A percentile compares a stretch with the other conserved stretches of the same genome.
phyloP scores from a whole-genome alignment of 2,797 vertebrate species.

The Hyperoplus lanceolatus region DNA sequence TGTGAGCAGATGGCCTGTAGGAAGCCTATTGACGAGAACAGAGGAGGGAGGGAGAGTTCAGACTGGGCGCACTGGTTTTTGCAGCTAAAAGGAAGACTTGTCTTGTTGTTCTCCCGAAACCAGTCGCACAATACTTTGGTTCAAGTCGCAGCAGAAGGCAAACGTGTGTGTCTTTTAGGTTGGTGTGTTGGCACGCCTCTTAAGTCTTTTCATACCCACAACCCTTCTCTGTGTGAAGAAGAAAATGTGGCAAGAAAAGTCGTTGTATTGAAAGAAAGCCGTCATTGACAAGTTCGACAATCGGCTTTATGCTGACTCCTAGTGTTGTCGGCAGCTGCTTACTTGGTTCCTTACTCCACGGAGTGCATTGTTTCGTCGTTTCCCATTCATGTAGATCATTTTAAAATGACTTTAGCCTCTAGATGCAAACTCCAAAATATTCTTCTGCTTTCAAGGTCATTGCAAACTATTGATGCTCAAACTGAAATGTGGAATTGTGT shows the following conservation, averaged over 20 bases:
- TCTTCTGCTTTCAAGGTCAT: slow-evolving; percentile 1
- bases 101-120: slow-evolving; percentile 72
- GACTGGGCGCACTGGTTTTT: slow-evolving; percentile 46
- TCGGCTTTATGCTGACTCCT: slow-evolving; percentile 62
- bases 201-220: slow-evolving; percentile 69
- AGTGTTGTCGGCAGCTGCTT: slow-evolving; percentile 70
- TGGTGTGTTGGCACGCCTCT: slow-evolving; percentile 64
- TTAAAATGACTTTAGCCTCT: slow-evolving; percentile 2
- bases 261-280: slow-evolving; percentile 65
- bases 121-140: slow-evolving; percentile 71
- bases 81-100: slow-evolving; percentile 79
- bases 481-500: background rate
- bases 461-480: slow-evolving; percentile 7
- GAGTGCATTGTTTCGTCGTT: slow-evolving; percentile 49
- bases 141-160: slow-evolving; percentile 76
- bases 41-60: slow-evolving; percentile 69
- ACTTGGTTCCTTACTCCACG: slow-evolving; percentile 36
- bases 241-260: slow-evolving; percentile 63
- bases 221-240: slow-evolving; percentile 64
- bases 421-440: background rate
- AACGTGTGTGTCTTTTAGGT: slow-evolving; percentile 62
- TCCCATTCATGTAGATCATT: slow-evolving; percentile 34
- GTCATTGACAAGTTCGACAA: slow-evolving; percentile 73
- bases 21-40: slow-evolving; percentile 74
- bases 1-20: slow-evolving; percentile 80